Evolutionary conservation across 2,113 vertebrate genomes (phyloP).

Genomic region (Hippopotamus amphibius): DNA sequence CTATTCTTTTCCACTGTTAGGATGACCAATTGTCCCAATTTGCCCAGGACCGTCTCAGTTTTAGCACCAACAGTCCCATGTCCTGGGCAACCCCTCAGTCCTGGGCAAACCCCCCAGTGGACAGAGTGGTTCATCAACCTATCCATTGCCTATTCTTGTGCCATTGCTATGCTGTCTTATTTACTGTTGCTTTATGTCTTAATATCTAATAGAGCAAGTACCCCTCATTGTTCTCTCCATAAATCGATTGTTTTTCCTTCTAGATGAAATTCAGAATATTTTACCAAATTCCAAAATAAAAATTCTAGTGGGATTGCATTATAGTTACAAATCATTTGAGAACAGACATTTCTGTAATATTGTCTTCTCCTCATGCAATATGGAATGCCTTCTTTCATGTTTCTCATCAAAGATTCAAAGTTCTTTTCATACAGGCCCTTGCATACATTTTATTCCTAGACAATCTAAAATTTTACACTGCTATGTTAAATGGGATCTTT

Average conservation of each 20-base stretch:
- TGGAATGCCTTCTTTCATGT: neutral
- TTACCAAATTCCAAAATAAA: conserved; percentile 6
- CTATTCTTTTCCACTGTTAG: neutral
- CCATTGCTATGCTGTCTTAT: too few relatives aligned
- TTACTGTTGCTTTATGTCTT: too few relatives aligned
- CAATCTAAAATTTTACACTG: neutral
- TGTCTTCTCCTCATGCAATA: neutral
- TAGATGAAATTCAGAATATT: neutral
- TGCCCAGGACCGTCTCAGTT: neutral
- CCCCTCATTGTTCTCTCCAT: neutral
- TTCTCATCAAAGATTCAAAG: neutral
- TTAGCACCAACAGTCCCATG: neutral
- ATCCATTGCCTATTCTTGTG: neutral
- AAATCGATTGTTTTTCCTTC: neutral
- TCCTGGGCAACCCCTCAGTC: neutral
- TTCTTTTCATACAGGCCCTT: neutral
- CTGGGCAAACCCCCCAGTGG: neutral
- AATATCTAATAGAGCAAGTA: neutral
- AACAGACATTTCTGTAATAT: neutral
- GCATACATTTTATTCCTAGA: neutral
- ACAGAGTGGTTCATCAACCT: neutral
- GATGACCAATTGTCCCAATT: neutral
- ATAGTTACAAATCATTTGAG: neutral
- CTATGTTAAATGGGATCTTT: neutral
- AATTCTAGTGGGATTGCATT: neutral